Conservation (phyloP, 1,140 invertebrate species). For the Drosophila takahashii region DNA sequence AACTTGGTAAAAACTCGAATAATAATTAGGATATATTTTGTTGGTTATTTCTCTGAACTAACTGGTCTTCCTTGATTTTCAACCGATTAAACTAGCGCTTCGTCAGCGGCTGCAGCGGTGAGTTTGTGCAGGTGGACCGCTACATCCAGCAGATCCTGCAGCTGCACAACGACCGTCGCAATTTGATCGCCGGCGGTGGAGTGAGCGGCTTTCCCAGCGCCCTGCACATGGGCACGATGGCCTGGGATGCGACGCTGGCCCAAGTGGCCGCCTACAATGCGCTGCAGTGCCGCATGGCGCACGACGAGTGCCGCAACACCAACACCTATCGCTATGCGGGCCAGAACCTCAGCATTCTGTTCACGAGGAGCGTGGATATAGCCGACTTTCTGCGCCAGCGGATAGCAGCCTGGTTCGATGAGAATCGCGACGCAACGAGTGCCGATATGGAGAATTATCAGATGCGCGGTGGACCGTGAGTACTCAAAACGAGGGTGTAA, state of each 20-base stretch:
- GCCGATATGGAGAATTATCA: conserved; percentile 62
- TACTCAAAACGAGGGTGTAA: not conserved
- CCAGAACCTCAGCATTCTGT: conserved; percentile 69
- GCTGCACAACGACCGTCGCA: conserved; percentile 66
- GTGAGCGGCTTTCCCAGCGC: conserved; percentile 59
- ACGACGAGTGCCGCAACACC: conserved; percentile 75
- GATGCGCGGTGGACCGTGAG: conserved; percentile 57
- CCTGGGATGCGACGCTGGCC: conserved; percentile 60
- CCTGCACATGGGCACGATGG: conserved; percentile 66
- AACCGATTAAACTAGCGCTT: conserved; percentile 37
- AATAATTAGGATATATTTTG: no score
- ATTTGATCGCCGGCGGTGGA: conserved; percentile 61
- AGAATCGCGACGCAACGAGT: conserved; percentile 58
- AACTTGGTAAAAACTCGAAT: no score
- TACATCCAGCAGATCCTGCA: conserved; percentile 53
- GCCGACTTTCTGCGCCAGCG: conserved; percentile 48
- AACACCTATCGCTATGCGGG: conserved; percentile 66
- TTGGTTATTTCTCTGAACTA: no score
- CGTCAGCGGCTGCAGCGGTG: conserved; percentile 58
- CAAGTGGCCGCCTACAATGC: conserved; percentile 65
- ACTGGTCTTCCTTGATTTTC: not conserved
- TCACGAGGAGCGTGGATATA: conserved; percentile 41
- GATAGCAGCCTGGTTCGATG: conserved; percentile 62
- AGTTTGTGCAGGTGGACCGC: conserved; percentile 56
- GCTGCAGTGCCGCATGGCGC: conserved; percentile 70